A percentile compares a stretch with the other conserved stretches of the same genome.
These are phyloP conservation scores for Falco biarmicus DNA, from an alignment of 2,797 vertebrate species.

Conservation along the genomic window DNA sequence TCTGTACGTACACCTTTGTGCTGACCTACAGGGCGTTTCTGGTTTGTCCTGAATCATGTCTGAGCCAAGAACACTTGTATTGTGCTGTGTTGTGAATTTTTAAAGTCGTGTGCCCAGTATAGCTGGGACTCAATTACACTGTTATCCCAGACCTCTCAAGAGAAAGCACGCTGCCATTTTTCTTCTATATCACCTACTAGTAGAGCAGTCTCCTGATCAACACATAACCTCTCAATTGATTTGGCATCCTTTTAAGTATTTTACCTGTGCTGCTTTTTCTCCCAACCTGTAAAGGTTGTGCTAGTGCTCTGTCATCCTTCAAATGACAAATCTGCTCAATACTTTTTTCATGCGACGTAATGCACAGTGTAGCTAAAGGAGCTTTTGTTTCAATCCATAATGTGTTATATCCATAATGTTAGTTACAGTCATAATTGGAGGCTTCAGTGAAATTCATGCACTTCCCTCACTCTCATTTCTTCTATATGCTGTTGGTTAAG, in stretches of 20 bases:
- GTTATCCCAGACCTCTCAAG: background rate
- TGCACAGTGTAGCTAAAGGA: background rate
- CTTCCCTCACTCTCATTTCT: background rate
- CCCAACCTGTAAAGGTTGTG: background rate
- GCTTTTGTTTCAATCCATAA: background rate
- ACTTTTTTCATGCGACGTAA: background rate
- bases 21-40: background rate
- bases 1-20: background rate
- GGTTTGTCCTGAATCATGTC: background rate
- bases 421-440: background rate
- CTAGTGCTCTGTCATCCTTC: background rate
- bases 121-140: background rate
- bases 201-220: background rate
- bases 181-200: background rate
- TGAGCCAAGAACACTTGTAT: background rate
- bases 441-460: background rate
- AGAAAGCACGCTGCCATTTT: background rate
- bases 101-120: background rate
- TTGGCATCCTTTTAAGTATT: background rate
- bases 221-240: background rate
- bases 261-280: background rate
- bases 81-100: constrained; percentile 23
- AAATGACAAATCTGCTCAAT: background rate
- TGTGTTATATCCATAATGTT: background rate
- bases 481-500: background rate